phyloP scores from a whole-genome alignment of 2,888 invertebrate genomes.

The Amphimallon solstitiale region DNA sequence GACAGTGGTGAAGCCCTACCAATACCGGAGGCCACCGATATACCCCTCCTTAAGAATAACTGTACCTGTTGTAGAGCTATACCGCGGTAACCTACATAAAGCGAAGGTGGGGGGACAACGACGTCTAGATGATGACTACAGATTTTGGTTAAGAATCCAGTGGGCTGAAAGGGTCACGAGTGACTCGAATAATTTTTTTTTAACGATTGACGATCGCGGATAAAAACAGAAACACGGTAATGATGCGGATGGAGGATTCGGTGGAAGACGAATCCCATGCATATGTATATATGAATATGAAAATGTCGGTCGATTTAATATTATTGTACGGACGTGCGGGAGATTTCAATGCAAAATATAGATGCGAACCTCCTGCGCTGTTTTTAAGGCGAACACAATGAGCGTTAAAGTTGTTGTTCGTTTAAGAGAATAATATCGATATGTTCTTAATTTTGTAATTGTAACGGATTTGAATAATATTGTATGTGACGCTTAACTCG shows the following conservation, averaged over 20 bases:
- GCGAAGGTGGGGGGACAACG: constrained; percentile 52
- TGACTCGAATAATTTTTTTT: constrained; percentile 1
- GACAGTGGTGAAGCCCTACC: constrained; percentile 58
- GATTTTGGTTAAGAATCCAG: constrained; percentile 49
- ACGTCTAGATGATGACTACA: constrained; percentile 56
- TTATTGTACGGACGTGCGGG: too few species aligned
- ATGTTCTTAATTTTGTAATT: too few species aligned
- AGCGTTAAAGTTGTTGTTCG: background rate
- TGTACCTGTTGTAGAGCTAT: constrained; percentile 63
- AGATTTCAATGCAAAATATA: too few species aligned
- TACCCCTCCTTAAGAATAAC: constrained; percentile 58
- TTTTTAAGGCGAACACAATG: background rate
- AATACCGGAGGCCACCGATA: constrained; percentile 50
- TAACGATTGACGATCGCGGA: background rate
- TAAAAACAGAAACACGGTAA: background rate
- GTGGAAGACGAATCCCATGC: background rate
- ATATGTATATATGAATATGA: too few species aligned
- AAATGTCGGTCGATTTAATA: too few species aligned
- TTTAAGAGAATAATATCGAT: too few species aligned
- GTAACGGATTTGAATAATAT: too few species aligned
- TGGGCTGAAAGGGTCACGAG: constrained; percentile 38
- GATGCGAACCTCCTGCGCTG: background rate
- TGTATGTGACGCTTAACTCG: too few species aligned
- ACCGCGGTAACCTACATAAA: constrained; percentile 61
- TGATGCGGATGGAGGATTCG: too few species aligned